These are phyloP conservation scores for Julus scandinavius DNA, from an alignment of 2,888 invertebrate species.

Conservation along the genomic window DNA sequence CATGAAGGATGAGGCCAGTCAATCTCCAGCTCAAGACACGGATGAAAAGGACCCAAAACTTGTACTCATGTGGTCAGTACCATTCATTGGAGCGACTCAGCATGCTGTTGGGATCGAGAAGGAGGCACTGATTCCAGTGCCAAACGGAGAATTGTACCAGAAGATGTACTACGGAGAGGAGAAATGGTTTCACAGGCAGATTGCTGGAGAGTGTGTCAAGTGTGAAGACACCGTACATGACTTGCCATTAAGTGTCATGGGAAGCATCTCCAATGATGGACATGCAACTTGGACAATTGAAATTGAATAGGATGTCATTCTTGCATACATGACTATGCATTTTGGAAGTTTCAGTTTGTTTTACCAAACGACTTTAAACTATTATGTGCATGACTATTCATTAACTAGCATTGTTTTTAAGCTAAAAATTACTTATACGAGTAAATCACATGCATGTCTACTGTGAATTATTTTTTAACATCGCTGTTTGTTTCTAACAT, in stretches of 20 bases:
- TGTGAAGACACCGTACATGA: background rate
- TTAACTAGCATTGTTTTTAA: no score
- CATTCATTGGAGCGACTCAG: background rate
- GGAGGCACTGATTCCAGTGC: background rate
- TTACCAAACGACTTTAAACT: no score
- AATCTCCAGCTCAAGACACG: background rate
- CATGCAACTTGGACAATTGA: constrained; percentile 41
- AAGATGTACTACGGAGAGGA: constrained; percentile 42
- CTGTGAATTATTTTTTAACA: no score
- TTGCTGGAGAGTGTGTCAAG: background rate
- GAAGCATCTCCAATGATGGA: constrained; percentile 5
- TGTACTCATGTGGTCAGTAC: constrained; percentile 20
- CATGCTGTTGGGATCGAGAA: background rate
- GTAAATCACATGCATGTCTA: no score
- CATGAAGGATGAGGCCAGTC: background rate
- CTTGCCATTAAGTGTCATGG: background rate
- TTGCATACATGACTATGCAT: no score
- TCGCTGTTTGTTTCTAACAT: no score
- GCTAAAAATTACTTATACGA: no score
- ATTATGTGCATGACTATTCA: no score
- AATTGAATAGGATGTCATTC: background rate
- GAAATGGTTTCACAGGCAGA: constrained; percentile 10
- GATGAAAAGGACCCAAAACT: background rate
- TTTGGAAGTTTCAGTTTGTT: no score
- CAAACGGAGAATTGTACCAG: background rate